Evolutionary conservation across 2,888 invertebrate genomes (phyloP).

Genomic region (Cremastinae sp.): DNA sequence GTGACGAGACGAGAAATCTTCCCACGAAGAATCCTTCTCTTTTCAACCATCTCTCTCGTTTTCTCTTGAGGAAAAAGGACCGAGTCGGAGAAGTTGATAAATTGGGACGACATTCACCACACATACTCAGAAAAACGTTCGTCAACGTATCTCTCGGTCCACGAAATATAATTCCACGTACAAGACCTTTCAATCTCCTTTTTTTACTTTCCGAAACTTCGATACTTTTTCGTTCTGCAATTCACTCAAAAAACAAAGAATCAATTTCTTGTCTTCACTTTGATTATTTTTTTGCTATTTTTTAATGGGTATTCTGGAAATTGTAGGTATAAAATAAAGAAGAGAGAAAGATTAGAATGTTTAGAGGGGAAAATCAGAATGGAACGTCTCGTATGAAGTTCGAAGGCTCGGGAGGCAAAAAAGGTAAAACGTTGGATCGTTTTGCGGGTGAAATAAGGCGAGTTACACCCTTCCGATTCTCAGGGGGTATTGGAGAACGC

Average conservation of each 20-base stretch:
- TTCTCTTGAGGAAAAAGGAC: slow-evolving; percentile 11
- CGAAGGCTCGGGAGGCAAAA: neutral
- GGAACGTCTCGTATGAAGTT: neutral
- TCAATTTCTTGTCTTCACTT: neutral
- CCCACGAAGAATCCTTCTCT: slow-evolving; percentile 21
- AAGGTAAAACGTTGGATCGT: neutral
- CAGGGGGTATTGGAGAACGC: neutral
- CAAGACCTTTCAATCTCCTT: neutral
- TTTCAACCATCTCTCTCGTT: neutral
- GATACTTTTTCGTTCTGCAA: neutral
- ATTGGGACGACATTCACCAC: slow-evolving; percentile 51
- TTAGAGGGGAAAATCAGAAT: too few relatives aligned
- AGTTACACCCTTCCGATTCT: slow-evolving; percentile 3
- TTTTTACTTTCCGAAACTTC: neutral
- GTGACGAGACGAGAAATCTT: slow-evolving; percentile 42
- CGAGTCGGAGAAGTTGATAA: slow-evolving; percentile 49
- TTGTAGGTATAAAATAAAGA: too few relatives aligned
- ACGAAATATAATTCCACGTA: neutral
- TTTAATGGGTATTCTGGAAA: too few relatives aligned
- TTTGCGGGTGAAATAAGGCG: neutral
- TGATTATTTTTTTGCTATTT: neutral
- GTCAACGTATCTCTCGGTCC: slow-evolving; percentile 5
- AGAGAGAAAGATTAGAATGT: too few relatives aligned
- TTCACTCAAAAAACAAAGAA: neutral
- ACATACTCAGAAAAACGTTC: slow-evolving; percentile 2